These are phyloP conservation scores for Pteria penguin DNA, from an alignment of 2,888 invertebrate genomes.

Conservation along the genomic window DNA sequence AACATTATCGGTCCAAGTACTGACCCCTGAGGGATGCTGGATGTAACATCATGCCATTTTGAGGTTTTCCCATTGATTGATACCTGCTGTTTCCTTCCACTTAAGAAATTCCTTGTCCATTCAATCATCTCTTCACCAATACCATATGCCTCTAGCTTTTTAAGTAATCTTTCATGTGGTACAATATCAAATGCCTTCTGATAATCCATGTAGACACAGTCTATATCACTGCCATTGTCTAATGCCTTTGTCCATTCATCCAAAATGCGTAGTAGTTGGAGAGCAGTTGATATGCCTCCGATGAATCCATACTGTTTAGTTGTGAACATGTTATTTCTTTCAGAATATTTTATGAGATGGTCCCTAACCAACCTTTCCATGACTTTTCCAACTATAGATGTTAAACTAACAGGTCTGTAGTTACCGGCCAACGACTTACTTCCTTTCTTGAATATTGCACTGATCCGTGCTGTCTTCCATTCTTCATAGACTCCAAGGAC, in stretches of 20 bases:
- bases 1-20: constrained; percentile 8
- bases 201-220: constrained; percentile 11
- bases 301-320: constrained; percentile 21
- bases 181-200: constrained; percentile 17
- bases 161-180: constrained; percentile 6
- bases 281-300: not conserved
- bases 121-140: not conserved
- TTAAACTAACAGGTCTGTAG: constrained; percentile 1
- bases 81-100: not conserved
- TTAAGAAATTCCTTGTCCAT: not conserved
- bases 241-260: constrained; percentile 10
- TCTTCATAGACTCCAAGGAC: not conserved
- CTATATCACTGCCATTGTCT: constrained; percentile 4
- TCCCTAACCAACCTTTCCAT: not conserved
- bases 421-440: not conserved
- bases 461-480: not conserved
- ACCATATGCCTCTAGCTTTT: constrained; percentile 2
- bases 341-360: not conserved
- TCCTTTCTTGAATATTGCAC: not conserved
- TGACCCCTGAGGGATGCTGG: constrained; percentile 3
- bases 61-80: not conserved
- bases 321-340: not conserved
- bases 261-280: constrained; percentile 8
- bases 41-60: not conserved
- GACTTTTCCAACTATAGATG: not conserved